phyloP scores from a whole-genome alignment of 92 coral and sea anemone genomes.

The Palythoa grandis region DNA sequence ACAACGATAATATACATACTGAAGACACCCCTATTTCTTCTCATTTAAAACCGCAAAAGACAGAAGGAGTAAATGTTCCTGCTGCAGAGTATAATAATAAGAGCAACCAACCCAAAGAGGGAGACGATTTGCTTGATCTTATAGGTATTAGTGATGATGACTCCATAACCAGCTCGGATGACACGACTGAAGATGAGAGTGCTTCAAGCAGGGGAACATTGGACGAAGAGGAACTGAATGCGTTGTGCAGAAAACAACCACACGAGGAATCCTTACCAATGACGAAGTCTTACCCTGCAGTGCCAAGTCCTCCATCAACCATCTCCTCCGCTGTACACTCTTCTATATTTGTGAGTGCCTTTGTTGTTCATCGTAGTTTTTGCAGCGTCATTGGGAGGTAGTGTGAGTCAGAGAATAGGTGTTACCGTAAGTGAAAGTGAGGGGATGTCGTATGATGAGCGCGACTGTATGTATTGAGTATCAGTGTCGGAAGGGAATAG shows the following conservation, averaged over 20 bases:
- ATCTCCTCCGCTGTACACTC: slow-evolving; percentile 10
- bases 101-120: slow-evolving; percentile 38
- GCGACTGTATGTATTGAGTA: neutral
- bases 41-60: neutral
- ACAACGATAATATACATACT: neutral
- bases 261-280: neutral
- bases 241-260: neutral
- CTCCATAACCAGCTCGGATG: slow-evolving; percentile 49
- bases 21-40: neutral
- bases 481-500: neutral
- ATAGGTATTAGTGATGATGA: slow-evolving; percentile 71
- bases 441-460: neutral
- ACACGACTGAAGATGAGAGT: slow-evolving; percentile 41
- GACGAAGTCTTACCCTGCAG: slow-evolving; percentile 30
- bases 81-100: neutral
- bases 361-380: neutral
- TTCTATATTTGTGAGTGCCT: slow-evolving; percentile 34
- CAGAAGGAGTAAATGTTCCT: neutral
- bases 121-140: slow-evolving; percentile 80
- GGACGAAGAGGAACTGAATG: slow-evolving; percentile 34
- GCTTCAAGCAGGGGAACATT: slow-evolving; percentile 16
- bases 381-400: neutral
- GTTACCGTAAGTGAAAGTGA: neutral
- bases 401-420: neutral
- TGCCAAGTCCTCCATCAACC: slow-evolving; percentile 23